Evolutionary conservation across 2,113 vertebrate genomes (phyloP).

Genomic region (Burhinus oedicnemus): DNA sequence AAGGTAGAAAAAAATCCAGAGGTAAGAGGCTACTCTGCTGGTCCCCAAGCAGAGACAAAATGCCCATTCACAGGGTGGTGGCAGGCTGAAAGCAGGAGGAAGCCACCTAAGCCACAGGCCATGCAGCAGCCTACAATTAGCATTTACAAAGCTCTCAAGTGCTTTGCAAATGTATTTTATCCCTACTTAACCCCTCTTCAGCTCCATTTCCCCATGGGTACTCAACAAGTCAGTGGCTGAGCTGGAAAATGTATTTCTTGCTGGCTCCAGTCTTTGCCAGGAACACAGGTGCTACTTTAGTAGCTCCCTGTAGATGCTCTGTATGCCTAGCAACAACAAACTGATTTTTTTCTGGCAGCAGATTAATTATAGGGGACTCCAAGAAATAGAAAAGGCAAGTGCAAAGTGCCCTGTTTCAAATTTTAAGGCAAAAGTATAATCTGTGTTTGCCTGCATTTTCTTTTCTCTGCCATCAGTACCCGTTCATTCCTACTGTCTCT

Average conservation of each 20-base stretch:
- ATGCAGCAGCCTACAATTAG: background rate
- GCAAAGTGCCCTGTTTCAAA: background rate
- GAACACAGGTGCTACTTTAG: background rate
- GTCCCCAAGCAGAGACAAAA: background rate
- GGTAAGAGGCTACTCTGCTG: background rate
- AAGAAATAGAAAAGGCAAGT: background rate
- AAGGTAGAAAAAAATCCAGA: background rate
- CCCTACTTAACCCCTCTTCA: background rate
- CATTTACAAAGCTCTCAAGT: background rate
- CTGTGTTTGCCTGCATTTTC: background rate
- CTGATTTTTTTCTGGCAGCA: background rate
- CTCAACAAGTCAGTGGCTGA: background rate
- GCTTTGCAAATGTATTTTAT: background rate
- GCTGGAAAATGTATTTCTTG: background rate
- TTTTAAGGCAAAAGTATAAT: background rate
- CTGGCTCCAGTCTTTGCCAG: background rate
- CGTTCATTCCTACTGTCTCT: background rate
- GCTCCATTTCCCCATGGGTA: background rate
- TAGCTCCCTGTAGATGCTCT: background rate
- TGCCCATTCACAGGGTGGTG: no score
- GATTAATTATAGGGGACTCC: background rate
- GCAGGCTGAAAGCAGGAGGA: background rate
- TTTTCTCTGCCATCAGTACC: background rate
- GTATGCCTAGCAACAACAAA: background rate
- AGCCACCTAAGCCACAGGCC: background rate